Base-by-base conservation (phyloP, 2,888 invertebrate species). In the Hydrotaea diabolus region DNA sequence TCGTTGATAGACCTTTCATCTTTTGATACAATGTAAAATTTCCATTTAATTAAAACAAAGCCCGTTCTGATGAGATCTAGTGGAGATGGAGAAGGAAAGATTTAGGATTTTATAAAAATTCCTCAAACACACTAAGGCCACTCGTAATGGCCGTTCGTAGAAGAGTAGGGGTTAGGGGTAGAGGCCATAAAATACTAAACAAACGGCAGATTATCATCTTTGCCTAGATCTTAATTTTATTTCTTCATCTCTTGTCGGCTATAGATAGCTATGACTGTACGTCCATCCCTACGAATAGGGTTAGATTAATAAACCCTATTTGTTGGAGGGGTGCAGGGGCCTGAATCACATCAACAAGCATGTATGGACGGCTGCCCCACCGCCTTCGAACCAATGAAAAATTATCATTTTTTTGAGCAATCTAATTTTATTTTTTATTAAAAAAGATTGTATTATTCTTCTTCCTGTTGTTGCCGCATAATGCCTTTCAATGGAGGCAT, bases 1-100 rank as follows among this genome's bases (percentile, higher is more conserved):
- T 66, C 66, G 5, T 39, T 66, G 66, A 66, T 66, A 66, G 66
- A 66, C 66, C 66, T 39, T 66, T 66, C 66, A 66, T 66, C 66
- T 66, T 66, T 66, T 66, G 39, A 66, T 66, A 43, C 39, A 66
- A 66, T 66, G 66, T 66, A 66, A 66, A 43, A 39, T 9, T 66
- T 43, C 21, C 66, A 43, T 43, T 66, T 66, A 43, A 66, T 43
- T 66, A 43, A 66, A 66, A 64, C 36, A 43, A 66, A 59, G 26
- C 26, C 26, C 57, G 9, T 39, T 59, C 23, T 26, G 21, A 13
- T 26, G 15, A 23, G n/a, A n/a, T n/a, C n/a, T n/a, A n/a, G 31
- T 7, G 31, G 31, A 4, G 15, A 9, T 23, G 15, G 26, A 26
- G 7, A 23, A 11, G 64, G 9, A n/a, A n/a, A 64, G 64, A 64